Percentiles rank a stretch among this genome's conserved stretches.
Evolutionary conservation across 2,113 vertebrate genomes (phyloP).

Genomic region (Tympanuchus pallidicinctus): DNA sequence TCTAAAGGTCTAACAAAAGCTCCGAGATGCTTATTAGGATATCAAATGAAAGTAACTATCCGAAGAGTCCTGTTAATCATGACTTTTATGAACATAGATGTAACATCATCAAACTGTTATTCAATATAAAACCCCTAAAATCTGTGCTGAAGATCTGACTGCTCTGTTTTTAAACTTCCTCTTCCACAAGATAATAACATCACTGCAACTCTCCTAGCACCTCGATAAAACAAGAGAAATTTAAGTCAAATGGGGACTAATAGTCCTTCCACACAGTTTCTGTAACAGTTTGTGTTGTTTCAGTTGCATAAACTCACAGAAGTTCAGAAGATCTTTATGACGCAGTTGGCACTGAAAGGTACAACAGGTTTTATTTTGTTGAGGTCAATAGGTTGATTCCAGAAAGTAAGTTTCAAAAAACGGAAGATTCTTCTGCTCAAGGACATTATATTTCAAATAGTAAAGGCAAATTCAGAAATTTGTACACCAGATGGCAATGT

Average conservation of each 20-base stretch:
- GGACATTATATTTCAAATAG: background rate
- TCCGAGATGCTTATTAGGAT: background rate
- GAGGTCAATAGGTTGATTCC: background rate
- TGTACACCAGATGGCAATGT: constrained; percentile 76
- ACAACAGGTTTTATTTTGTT: background rate
- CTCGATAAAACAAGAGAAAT: background rate
- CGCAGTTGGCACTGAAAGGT: background rate
- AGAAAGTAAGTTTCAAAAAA: background rate
- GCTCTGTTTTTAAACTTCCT: background rate
- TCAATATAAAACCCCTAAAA: background rate
- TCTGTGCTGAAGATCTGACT: background rate
- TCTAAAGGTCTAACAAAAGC: background rate
- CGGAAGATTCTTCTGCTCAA: background rate
- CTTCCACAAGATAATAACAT: background rate
- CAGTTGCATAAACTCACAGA: background rate
- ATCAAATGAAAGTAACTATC: background rate
- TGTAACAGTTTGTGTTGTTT: background rate
- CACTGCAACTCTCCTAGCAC: background rate
- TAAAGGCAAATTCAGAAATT: background rate
- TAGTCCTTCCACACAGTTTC: background rate
- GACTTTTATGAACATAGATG: background rate
- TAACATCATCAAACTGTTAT: background rate
- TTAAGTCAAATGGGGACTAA: background rate
- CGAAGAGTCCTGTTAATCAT: background rate
- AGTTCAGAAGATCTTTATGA: background rate